These are phyloP conservation scores for Charanyca ferruginea DNA, from an alignment of 2,888 invertebrate species.

Conservation along the genomic window DNA sequence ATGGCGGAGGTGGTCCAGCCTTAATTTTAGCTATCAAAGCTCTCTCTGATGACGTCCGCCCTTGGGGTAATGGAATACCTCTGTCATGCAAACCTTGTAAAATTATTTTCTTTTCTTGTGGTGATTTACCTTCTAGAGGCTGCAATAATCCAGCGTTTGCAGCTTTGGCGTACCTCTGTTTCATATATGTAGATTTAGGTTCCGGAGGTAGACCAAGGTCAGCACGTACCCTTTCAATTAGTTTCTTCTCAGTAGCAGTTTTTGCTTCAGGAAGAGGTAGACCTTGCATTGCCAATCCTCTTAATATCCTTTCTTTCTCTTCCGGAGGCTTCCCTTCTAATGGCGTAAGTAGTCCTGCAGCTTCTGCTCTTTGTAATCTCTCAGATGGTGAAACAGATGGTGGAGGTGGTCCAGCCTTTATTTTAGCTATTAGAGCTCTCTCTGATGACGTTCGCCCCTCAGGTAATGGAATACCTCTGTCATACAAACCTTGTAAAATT, in stretches of 20 bases:
- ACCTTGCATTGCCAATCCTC: conserved; percentile 50
- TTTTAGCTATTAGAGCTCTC: conserved; percentile 45
- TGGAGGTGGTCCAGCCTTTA: conserved; percentile 63
- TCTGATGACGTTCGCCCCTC: conserved; percentile 62
- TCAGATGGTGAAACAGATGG: conserved; percentile 48
- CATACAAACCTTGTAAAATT: conserved; percentile 46
- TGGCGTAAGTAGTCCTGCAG: conserved; percentile 34
- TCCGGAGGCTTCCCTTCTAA: conserved; percentile 4
- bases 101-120: conserved; percentile 63
- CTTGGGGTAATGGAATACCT: conserved; percentile 4
- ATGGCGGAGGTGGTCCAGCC: background rate
- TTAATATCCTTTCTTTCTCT: conserved; percentile 55
- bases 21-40: background rate
- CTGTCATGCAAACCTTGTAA: conserved; percentile 53
- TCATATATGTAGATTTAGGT: background rate
- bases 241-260: background rate
- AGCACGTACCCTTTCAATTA: background rate
- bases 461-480: conserved; percentile 60
- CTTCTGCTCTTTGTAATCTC: conserved; percentile 53
- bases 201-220: background rate
- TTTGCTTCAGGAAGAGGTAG: background rate
- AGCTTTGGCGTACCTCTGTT: background rate
- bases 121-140: conserved; percentile 54
- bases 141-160: conserved; percentile 38
- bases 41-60: background rate